Evolutionary conservation across 2,797 vertebrate genomes (phyloP).

Genomic region (Mus minutoides): DNA sequence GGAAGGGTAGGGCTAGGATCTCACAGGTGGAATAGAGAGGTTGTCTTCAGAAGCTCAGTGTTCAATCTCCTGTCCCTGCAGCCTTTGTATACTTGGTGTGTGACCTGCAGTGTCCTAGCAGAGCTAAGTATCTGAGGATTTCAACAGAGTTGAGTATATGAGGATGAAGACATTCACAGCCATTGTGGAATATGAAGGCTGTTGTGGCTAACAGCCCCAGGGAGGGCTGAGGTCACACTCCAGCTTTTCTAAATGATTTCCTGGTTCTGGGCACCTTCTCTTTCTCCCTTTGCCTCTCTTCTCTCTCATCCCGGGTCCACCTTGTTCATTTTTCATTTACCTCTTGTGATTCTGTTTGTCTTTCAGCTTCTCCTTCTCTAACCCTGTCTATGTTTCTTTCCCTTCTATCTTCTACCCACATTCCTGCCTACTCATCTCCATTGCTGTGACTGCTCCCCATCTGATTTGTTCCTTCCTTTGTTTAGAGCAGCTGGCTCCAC

Average conservation of each 20-base stretch:
- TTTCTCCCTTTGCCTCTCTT: neutral
- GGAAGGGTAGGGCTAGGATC: neutral
- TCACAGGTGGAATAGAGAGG: neutral
- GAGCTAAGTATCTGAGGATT: fast-evolving
- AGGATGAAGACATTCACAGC: neutral
- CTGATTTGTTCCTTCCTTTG: neutral
- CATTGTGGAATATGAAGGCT: neutral
- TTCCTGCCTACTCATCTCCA: neutral
- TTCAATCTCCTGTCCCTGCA: neutral
- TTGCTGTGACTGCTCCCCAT: neutral
- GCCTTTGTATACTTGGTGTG: fast-evolving
- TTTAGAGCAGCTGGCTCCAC: neutral
- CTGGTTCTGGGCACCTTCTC: too few relatives aligned
- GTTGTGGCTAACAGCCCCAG: too few relatives aligned
- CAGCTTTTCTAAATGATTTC: neutral
- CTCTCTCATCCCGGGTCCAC: neutral
- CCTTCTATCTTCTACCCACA: neutral
- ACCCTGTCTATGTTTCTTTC: neutral
- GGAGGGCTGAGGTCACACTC: fast-evolving
- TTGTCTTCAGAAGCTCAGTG: neutral
- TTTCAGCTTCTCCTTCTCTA: neutral
- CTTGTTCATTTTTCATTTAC: neutral
- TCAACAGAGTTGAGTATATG: too few relatives aligned
- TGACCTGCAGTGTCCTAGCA: neutral
- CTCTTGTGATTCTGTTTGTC: neutral